These are phyloP conservation scores for Odontophorus gujanensis DNA, from an alignment of 2,113 vertebrate species.

Conservation along the genomic window DNA sequence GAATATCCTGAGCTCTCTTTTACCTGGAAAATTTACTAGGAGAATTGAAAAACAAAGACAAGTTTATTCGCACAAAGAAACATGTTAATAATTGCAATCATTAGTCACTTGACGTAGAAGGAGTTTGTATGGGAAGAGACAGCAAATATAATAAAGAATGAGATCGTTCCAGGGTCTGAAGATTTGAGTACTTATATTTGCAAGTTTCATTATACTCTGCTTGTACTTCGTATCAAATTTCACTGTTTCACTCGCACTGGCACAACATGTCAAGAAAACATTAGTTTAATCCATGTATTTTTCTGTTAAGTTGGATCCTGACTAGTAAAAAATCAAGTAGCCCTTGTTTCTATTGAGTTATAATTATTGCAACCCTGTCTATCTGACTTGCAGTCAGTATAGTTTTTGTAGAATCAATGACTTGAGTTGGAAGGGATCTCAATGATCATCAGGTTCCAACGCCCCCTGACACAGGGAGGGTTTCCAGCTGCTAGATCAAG, in stretches of 20 bases:
- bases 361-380: not conserved
- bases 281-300: not conserved
- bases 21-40: not conserved
- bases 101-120: not conserved
- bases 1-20: not conserved
- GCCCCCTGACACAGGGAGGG: too few species aligned
- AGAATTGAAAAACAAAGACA: not conserved
- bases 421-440: too few species aligned
- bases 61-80: conserved; percentile 12
- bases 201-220: not conserved
- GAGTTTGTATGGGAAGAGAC: not conserved
- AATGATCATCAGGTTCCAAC: too few species aligned
- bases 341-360: not conserved
- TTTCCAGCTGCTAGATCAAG: too few species aligned
- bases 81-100: not conserved
- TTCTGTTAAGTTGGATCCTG: not conserved
- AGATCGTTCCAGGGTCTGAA: not conserved
- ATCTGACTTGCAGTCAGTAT: not conserved
- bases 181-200: not conserved
- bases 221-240: not conserved
- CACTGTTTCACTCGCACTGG: not conserved
- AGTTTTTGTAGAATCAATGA: too few species aligned
- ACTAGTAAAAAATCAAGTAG: not conserved
- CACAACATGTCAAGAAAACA: not conserved
- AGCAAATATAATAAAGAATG: not conserved